Conservation (phyloP, 2,888 invertebrate genomes). For the Arctia plantaginis region DNA sequence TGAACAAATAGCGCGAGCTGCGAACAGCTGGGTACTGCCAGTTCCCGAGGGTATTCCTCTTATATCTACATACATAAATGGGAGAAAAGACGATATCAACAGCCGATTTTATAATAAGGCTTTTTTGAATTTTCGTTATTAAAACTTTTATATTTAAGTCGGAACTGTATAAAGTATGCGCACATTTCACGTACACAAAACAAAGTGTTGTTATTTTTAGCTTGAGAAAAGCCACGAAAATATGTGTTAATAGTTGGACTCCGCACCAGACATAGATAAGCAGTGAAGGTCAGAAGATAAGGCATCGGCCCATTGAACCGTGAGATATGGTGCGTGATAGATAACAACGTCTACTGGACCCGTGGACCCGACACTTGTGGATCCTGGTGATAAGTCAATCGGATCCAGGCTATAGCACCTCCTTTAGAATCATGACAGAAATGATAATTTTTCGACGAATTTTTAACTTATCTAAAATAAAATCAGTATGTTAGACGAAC, state of each 20-base stretch:
- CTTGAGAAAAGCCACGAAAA: background rate
- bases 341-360: constrained; percentile 13
- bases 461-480: background rate
- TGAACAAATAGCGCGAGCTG: too few relatives aligned
- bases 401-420: background rate
- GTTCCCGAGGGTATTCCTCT: too few relatives aligned
- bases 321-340: constrained; percentile 9
- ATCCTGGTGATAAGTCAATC: constrained; percentile 5
- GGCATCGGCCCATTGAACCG: constrained; percentile 8
- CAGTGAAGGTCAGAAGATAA: constrained; percentile 37
- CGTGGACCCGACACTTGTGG: constrained; percentile 9
- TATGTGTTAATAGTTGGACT: constrained; percentile 15
- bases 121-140: too few relatives aligned
- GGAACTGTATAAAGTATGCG: too few relatives aligned
- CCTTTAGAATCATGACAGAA: too few relatives aligned
- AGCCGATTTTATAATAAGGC: too few relatives aligned
- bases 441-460: too few relatives aligned
- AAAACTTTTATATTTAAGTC: too few relatives aligned
- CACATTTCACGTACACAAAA: background rate
- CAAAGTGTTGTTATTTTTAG: constrained; percentile 5
- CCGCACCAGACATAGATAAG: constrained; percentile 24
- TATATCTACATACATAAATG: too few relatives aligned
- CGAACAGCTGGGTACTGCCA: too few relatives aligned
- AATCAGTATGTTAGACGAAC: background rate
- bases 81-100: too few relatives aligned